Conservation (phyloP, 2,888 invertebrate genomes). For the Meloe dianella region DNA sequence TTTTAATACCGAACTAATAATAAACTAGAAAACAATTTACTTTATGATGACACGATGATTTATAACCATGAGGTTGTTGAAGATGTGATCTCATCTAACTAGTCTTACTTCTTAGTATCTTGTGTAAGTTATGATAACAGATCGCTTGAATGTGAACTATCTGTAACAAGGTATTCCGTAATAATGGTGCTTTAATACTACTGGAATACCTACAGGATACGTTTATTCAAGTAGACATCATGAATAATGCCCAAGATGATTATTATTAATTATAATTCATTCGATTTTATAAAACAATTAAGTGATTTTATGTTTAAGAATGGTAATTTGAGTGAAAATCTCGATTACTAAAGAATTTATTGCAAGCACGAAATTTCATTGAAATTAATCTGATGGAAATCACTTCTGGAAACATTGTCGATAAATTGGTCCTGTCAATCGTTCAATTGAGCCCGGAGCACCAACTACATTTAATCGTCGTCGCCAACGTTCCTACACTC, state of each 20-base stretch:
- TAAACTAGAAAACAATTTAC: neutral
- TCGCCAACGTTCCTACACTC: too few relatives aligned
- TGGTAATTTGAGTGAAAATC: too few relatives aligned
- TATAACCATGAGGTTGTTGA: constrained; percentile 3
- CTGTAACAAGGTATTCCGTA: constrained; percentile 9
- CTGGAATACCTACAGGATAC: neutral
- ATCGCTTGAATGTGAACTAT: constrained; percentile 15
- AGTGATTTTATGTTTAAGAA: neutral
- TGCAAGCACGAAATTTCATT: neutral
- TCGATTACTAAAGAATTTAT: too few relatives aligned
- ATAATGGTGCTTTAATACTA: constrained; percentile 10
- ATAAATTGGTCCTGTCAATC: constrained; percentile 27
- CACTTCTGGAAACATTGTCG: constrained; percentile 19
- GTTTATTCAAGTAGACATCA: neutral
- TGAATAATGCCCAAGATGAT: neutral
- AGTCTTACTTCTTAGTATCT: neutral
- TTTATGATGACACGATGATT: constrained; percentile 7
- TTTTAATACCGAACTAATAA: neutral
- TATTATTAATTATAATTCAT: neutral
- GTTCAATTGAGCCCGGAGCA: constrained; percentile 18
- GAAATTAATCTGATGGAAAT: constrained; percentile 31
- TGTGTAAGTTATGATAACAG: constrained; percentile 11
- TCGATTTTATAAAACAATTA: neutral
- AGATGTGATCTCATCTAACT: constrained; percentile 10
- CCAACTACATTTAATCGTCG: neutral